Base-by-base conservation (phyloP, 2,113 vertebrate species). In the Gallinago media region DNA sequence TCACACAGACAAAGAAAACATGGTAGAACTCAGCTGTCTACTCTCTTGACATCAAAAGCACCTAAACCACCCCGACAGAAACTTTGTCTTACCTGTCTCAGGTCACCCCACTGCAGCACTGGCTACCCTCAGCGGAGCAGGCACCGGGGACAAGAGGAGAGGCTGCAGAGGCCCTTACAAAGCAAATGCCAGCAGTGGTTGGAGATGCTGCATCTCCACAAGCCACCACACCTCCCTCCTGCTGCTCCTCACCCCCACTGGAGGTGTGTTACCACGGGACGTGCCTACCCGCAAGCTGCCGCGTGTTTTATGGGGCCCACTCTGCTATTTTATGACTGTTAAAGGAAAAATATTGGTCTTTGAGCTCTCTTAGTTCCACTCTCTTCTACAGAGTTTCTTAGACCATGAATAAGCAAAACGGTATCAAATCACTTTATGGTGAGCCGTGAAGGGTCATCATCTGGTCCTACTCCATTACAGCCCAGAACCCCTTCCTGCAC, bases 221-320 rank as follows among this genome's bases (percentile, higher is more conserved):
- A 54, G 52, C n/a, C 52, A 36, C 46, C 76, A 21, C 76, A 59
- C 46, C 70, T 89, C 76, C 50, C 46, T 82, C 46, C 58, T 11
- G 38, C 76, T 26, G 42, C 3, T 55, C 8, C 82, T 55, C 40
- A 34, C 34, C 2, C 1, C 59, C 3, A 0, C 2, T 1, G 47
- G 15, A n/a, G 71, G 34, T 31, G 71, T 67, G 83, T 31, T 44
- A 38, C 58, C 38, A 2, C 1, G 3, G 19, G 77, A 31, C 1
- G 1, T 12, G 34, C 71, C 77, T 26, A 19, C 2, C 47, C 1
- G 4, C 71, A 38, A 31, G 66, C 54, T 15, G 22, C 32, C 20
- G 2, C 3, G 3, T 0, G 23, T 38, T 73, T 77, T 38, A 49
- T 5, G 31, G 14, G 23, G 34, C 40, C 40, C 14, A 1, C 65